Conservation (phyloP, 2,888 invertebrate species). For the Willowsia nigromaculata region DNA sequence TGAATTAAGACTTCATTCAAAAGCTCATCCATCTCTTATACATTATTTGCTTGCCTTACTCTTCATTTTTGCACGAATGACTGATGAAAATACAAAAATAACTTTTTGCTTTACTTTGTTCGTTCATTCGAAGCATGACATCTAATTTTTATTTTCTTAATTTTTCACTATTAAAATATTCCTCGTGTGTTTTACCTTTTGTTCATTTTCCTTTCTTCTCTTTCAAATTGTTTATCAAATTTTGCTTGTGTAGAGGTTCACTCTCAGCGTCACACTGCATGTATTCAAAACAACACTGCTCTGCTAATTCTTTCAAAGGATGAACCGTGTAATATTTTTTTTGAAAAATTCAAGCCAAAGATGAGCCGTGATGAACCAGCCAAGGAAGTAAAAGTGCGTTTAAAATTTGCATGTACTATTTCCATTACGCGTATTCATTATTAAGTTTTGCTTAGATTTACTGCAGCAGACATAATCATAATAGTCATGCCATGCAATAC, state of each 20-base stretch:
- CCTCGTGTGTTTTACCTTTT: slow-evolving; percentile 54
- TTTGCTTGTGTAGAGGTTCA: not conserved
- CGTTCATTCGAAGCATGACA: slow-evolving; percentile 65
- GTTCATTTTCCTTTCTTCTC: not conserved
- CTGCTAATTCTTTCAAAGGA: slow-evolving; percentile 41
- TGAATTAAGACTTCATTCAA: slow-evolving; percentile 55
- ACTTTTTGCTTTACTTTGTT: slow-evolving; percentile 34
- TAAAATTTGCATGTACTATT: slow-evolving; percentile 39
- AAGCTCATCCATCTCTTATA: slow-evolving; percentile 4
- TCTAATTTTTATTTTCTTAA: slow-evolving; percentile 39
- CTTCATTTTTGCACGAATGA: not conserved
- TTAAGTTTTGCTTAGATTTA: not conserved
- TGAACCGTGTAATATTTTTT: slow-evolving; percentile 56
- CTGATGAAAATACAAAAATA: not conserved
- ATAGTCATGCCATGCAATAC: slow-evolving; percentile 5
- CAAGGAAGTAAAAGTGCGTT: slow-evolving; percentile 64
- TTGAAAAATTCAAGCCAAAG: not conserved
- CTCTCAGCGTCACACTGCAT: slow-evolving; percentile 22
- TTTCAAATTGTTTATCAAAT: not conserved
- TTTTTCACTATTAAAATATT: slow-evolving; percentile 43
- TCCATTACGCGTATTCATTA: not conserved
- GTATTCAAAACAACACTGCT: not conserved
- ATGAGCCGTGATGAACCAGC: slow-evolving; percentile 9
- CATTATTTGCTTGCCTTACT: not conserved
- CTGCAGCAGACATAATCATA: not conserved